These are phyloP conservation scores for Melieria picta DNA, from an alignment of 2,888 invertebrate genomes.

Conservation along the genomic window DNA sequence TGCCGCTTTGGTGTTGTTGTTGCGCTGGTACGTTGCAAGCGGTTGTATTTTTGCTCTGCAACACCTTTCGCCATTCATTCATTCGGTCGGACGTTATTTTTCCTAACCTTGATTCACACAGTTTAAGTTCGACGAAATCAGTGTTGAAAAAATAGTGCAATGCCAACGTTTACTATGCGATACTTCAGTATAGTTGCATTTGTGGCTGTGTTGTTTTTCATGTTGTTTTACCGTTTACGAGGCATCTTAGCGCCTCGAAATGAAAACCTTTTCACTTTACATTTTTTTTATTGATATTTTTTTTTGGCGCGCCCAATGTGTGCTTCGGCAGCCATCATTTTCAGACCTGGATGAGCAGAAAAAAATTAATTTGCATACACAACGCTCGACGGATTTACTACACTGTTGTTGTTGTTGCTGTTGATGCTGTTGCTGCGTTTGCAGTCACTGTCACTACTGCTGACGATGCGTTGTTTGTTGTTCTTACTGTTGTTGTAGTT, in stretches of 20 bases:
- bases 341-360: conserved; percentile 28
- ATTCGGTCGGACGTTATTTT: conserved; percentile 15
- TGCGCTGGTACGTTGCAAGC: conserved; percentile 16
- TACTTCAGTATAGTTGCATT: conserved; percentile 2
- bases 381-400: conserved; percentile 50
- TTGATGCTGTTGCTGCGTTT: neutral
- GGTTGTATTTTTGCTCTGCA: conserved; percentile 8
- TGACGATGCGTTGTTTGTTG: neutral
- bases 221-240: neutral
- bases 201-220: neutral
- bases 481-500: neutral
- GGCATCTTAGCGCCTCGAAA: neutral
- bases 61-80: neutral
- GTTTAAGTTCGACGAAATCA: conserved; percentile 26
- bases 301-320: no score
- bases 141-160: conserved; percentile 4
- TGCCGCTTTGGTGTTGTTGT: conserved; percentile 9
- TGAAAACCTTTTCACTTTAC: neutral
- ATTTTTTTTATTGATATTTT: neutral
- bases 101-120: conserved; percentile 37
- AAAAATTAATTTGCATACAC: conserved; percentile 55
- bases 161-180: neutral
- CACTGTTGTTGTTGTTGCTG: conserved; percentile 34
- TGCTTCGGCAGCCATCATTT: no score
- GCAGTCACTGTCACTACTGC: conserved; percentile 15